Evolutionary conservation across 2,113 vertebrate species (phyloP), one percentile per base, ranked within the genome.

Genomic region (Ciconia boyciana): DNA sequence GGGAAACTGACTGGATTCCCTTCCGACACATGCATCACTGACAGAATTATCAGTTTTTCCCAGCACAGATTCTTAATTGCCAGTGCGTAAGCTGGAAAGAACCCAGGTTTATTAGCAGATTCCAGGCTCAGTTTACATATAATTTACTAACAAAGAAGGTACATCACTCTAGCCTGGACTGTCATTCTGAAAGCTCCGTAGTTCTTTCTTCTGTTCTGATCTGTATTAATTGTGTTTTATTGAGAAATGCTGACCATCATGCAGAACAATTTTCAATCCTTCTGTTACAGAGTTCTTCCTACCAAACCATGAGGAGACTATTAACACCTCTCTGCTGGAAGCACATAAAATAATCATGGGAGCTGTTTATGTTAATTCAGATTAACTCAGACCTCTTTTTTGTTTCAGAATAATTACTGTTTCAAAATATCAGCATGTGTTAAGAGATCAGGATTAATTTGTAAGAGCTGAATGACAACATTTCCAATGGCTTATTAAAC

Each of bases 401-500:
- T 93, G 89, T 97, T 96, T 89, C n/a, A 25, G 94, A 95, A 96
- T 97, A 97, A 98, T 98, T 95, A 94, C 75, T 89, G 79, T 90
- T 95, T 91, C 79, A 93, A 97, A 98, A 97, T 96, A 97, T 51
- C 93, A 97, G 87, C 96, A 89, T 96, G 95, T 96, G 95, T 96
- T 97, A 96, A 97, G 93, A 97, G 93, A 97, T 94, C 91, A 90
- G 89, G 95, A 97, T 97, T 97, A 95, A 98, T 97, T 97, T 97
- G 78, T 92, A 94, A 93, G 91, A 91, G 89, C 85, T 95, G 94
- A 97, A 92, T 97, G 92, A 95, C 96, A 97, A 89, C 92, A 96
- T 97, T 98, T 97, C 95, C 93, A 97, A 96, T 91, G 87, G 61
- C 55, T 97, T 98, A 97, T 98, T 98, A 98, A 97, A 87, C 78